Percentiles rank a stretch among this genome's conserved stretches.
These are phyloP conservation scores for Beroe ovata DNA, from an alignment of 37 sponge, comb jelly and placozoan genomes.

Conservation along the genomic window DNA sequence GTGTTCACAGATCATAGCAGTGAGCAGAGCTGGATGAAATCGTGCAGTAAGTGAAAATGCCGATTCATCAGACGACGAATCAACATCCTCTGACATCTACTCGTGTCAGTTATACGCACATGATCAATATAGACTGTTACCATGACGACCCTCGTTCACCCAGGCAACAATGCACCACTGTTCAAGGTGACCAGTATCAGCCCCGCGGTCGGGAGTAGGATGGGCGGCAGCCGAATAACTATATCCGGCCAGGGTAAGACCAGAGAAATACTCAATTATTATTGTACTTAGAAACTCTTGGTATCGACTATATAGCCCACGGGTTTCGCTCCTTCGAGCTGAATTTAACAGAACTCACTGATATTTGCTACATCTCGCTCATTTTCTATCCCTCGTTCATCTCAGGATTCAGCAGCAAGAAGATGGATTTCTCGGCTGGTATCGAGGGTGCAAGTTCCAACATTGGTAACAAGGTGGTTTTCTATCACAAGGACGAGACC, in stretches of 20 bases:
- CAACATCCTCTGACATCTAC: no score
- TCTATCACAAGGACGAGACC: conserved; percentile 41
- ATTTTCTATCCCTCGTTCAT: no score
- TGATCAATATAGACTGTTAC: no score
- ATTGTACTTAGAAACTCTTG: no score
- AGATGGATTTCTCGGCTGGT: not conserved
- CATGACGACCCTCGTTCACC: no score
- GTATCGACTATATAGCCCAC: no score
- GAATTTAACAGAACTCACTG: no score
- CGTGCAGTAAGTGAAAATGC: conserved; percentile 13
- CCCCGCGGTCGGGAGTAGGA: conserved; percentile 3
- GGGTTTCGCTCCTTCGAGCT: no score
- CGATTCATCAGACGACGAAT: no score
- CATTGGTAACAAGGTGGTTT: conserved; percentile 71
- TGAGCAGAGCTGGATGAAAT: conserved; percentile 31
- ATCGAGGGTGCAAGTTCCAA: not conserved
- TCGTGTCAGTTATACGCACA: no score
- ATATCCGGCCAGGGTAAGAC: conserved; percentile 35
- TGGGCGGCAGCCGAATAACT: conserved; percentile 27
- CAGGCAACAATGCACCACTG: not conserved
- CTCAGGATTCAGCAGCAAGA: conserved; percentile 21
- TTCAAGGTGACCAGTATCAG: conserved; percentile 46
- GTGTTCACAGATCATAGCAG: not conserved
- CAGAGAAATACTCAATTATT: no score
- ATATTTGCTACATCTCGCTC: no score